These are phyloP conservation scores for Eilema caniola DNA, from an alignment of 2,888 invertebrate species.

Conservation along the genomic window DNA sequence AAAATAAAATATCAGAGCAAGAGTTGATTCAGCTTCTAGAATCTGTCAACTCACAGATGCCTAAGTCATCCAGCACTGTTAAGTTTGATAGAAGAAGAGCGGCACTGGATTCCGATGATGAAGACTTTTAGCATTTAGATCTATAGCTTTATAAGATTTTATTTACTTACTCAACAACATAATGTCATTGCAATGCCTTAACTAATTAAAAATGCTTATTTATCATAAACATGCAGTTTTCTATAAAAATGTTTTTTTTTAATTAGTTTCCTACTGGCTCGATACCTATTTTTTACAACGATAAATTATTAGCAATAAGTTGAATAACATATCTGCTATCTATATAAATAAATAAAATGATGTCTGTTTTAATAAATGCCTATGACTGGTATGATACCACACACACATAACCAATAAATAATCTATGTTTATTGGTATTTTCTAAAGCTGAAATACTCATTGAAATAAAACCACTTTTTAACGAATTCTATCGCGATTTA, in stretches of 20 bases:
- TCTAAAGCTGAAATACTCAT: too few relatives aligned
- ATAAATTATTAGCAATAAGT: not conserved
- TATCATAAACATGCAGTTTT: conserved; percentile 31
- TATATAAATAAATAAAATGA: too few relatives aligned
- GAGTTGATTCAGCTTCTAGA: conserved; percentile 95
- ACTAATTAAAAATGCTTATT: conserved; percentile 48
- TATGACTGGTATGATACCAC: too few relatives aligned
- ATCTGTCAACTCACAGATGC: conserved; percentile 94
- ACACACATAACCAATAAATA: too few relatives aligned
- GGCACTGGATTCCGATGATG: conserved; percentile 95
- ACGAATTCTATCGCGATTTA: too few relatives aligned
- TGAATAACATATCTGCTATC: not conserved
- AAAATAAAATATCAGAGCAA: conserved; percentile 93
- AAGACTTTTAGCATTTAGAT: conserved; percentile 72
- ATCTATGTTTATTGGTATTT: too few relatives aligned
- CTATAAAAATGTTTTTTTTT: conserved; percentile 12
- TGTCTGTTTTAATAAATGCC: too few relatives aligned
- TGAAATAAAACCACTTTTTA: too few relatives aligned
- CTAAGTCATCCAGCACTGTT: conserved; percentile 92
- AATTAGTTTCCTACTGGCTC: not conserved
- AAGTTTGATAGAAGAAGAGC: conserved; percentile 97
- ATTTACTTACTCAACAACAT: conserved; percentile 24
- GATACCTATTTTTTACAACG: not conserved
- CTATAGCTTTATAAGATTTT: conserved; percentile 19
- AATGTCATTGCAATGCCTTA: conserved; percentile 49